Conservation (phyloP, 2,113 vertebrate genomes). For the Anolis carolinensis region DNA sequence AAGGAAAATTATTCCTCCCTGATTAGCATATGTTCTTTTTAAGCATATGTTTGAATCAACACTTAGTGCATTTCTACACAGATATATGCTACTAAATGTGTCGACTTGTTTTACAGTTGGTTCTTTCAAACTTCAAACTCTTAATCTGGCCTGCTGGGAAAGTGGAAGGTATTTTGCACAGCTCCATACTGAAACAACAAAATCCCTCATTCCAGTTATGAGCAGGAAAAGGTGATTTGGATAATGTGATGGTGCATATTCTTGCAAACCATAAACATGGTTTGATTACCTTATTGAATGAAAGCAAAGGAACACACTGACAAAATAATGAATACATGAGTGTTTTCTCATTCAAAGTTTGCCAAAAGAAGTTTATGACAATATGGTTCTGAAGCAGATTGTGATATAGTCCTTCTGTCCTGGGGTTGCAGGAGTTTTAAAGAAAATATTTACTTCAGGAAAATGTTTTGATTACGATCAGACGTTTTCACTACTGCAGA, state of each 20-base stretch:
- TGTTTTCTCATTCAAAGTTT: neutral
- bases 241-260: neutral
- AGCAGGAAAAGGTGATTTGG: neutral
- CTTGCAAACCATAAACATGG: neutral
- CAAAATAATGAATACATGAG: slow-evolving; percentile 1
- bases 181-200: neutral
- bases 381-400: neutral
- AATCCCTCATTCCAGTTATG: neutral
- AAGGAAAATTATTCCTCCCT: neutral
- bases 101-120: neutral
- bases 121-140: neutral
- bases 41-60: neutral
- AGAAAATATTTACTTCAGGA: neutral
- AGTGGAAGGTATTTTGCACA: neutral
- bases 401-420: neutral
- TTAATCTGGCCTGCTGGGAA: neutral
- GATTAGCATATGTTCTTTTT: neutral
- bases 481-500: neutral
- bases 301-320: neutral
- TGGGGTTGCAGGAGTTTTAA: neutral
- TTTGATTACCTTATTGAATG: neutral
- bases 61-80: neutral
- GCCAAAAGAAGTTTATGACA: neutral
- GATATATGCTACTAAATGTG: neutral
- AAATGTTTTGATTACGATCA: neutral